Conservation (phyloP, 2,888 invertebrate species). For the Anticlea derivata region DNA sequence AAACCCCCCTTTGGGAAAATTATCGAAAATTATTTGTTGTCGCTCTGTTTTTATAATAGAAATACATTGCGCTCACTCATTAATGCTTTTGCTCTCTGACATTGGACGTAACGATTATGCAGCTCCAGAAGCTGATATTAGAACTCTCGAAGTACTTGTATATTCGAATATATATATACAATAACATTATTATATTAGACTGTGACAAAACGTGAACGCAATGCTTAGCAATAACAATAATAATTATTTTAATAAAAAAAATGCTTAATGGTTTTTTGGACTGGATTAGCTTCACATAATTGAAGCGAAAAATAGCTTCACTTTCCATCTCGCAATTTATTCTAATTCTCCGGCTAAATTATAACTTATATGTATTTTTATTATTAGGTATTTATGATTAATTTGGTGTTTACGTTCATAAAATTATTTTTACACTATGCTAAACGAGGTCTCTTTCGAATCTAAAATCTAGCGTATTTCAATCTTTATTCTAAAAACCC, state of each 20-base stretch:
- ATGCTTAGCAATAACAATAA: constrained; percentile 23
- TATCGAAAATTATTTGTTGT: constrained; percentile 22
- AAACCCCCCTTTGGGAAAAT: constrained; percentile 31
- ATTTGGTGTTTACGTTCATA: constrained; percentile 79
- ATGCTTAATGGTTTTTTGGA: constrained; percentile 31
- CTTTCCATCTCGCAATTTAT: constrained; percentile 36
- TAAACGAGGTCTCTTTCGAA: constrained; percentile 43
- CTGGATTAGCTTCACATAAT: constrained; percentile 25
- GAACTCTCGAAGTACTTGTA: constrained; percentile 17
- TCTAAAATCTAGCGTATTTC: constrained; percentile 49
- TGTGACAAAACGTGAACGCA: constrained; percentile 27
- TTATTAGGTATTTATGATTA: constrained; percentile 63
- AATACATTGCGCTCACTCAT: constrained; percentile 23
- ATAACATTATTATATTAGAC: constrained; percentile 19
- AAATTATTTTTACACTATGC: constrained; percentile 53
- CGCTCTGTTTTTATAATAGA: constrained; percentile 22
- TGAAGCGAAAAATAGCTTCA: constrained; percentile 29
- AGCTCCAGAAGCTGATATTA: constrained; percentile 15
- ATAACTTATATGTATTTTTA: constrained; percentile 45
- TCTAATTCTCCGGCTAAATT: constrained; percentile 43
- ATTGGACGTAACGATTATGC: constrained; percentile 23
- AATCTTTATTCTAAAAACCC: constrained; percentile 23
- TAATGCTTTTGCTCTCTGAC: constrained; percentile 15
- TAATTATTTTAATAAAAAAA: constrained; percentile 10
- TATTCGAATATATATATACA: constrained; percentile 4